These are phyloP conservation scores for Chloroclystis v-ata DNA, from an alignment of 2,888 invertebrate genomes.

Conservation along the genomic window DNA sequence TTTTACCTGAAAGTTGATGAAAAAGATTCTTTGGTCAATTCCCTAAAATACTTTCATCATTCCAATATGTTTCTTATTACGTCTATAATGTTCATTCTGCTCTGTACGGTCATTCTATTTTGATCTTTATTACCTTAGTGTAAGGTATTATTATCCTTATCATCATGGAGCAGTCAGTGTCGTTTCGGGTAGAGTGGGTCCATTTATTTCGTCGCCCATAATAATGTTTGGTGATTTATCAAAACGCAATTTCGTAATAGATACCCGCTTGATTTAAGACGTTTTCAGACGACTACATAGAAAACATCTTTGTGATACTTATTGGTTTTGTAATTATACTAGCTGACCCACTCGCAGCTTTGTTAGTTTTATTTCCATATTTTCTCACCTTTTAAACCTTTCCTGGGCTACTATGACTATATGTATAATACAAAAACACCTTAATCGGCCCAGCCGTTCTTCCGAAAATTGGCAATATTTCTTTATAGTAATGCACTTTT, in stretches of 20 bases:
- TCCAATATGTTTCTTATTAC: conserved; percentile 64
- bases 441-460: too few relatives aligned
- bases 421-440: too few relatives aligned
- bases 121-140: conserved; percentile 32
- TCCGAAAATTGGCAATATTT: too few relatives aligned
- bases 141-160: conserved; percentile 41
- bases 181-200: conserved; percentile 64
- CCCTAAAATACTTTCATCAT: conserved; percentile 58
- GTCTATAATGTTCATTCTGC: conserved; percentile 61
- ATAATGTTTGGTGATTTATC: conserved; percentile 76
- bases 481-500: too few relatives aligned
- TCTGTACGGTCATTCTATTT: conserved; percentile 32
- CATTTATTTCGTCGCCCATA: conserved; percentile 74
- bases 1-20: conserved; percentile 29
- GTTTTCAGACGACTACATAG: conserved; percentile 50
- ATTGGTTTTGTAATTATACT: too few relatives aligned
- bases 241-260: conserved; percentile 77
- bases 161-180: conserved; percentile 37
- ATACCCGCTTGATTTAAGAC: conserved; percentile 66
- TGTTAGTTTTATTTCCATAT: too few relatives aligned
- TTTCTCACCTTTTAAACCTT: too few relatives aligned
- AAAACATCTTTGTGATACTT: neutral
- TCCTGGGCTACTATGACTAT: too few relatives aligned
- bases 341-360: too few relatives aligned
- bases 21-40: conserved; percentile 51